Percentiles rank a stretch among this genome's conserved stretches.
phyloP scores from a whole-genome alignment of 2,888 invertebrate species.

The Acleris emargana region DNA sequence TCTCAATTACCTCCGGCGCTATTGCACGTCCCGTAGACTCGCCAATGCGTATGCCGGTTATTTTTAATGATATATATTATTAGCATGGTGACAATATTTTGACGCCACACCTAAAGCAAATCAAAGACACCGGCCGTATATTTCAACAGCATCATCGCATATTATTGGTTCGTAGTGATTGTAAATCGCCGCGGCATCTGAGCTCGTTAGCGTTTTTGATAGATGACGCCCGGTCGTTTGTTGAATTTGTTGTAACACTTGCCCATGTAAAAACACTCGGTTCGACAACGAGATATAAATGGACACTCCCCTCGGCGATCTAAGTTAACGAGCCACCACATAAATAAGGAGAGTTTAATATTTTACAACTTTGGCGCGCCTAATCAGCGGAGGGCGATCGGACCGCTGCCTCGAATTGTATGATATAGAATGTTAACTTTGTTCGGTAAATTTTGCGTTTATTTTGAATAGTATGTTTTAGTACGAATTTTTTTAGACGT shows the following conservation, averaged over 20 bases:
- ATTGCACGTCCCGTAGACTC: not conserved
- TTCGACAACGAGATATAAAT: constrained; percentile 80
- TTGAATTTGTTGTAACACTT: constrained; percentile 79
- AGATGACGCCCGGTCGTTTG: constrained; percentile 80
- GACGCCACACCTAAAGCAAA: constrained; percentile 55
- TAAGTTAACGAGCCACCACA: constrained; percentile 79
- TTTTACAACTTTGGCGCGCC: constrained; percentile 66
- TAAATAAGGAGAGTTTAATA: constrained; percentile 77
- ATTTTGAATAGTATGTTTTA: not conserved
- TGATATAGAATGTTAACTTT: not conserved
- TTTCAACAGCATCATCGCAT: constrained; percentile 72
- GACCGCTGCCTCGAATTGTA: constrained; percentile 8
- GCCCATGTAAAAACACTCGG: constrained; percentile 77
- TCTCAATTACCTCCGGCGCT: not conserved
- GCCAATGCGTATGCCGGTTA: not conserved
- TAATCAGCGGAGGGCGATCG: constrained; percentile 37
- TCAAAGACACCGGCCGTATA: constrained; percentile 49
- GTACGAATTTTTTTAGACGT: not conserved
- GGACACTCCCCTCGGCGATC: constrained; percentile 80
- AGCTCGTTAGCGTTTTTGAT: constrained; percentile 83
- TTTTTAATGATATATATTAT: constrained; percentile 34
- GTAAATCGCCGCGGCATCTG: constrained; percentile 76
- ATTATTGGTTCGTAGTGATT: constrained; percentile 75
- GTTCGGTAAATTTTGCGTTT: not conserved
- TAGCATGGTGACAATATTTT: constrained; percentile 52